Percentiles rank a stretch among this genome's conserved stretches.
Conservation (phyloP, 1,140 invertebrate species). For the Acromyrmex heyeri region DNA sequence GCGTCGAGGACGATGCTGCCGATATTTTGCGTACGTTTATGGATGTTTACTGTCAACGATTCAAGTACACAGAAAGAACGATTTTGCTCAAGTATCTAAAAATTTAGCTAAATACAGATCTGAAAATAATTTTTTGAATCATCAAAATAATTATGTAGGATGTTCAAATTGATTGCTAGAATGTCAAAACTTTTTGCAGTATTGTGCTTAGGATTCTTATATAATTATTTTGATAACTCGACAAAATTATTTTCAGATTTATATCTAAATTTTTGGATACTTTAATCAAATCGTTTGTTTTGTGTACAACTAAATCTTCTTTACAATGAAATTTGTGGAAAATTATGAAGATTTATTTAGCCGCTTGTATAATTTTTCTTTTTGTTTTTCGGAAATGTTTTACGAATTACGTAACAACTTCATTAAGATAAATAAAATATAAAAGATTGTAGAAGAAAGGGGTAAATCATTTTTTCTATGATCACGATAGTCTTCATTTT, state of each 20-base stretch:
- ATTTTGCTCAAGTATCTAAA: too few relatives aligned
- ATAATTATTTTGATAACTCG: too few relatives aligned
- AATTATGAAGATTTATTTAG: neutral
- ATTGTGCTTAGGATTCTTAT: too few relatives aligned
- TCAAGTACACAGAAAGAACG: neutral
- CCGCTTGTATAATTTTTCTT: neutral
- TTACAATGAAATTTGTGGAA: neutral
- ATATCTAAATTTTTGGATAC: too few relatives aligned
- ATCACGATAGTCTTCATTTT: slow-evolving; percentile 34
- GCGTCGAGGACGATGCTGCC: slow-evolving; percentile 33
- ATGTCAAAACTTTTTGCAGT: too few relatives aligned
- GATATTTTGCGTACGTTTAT: slow-evolving; percentile 44
- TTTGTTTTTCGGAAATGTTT: neutral
- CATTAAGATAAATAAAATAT: neutral
- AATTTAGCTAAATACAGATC: too few relatives aligned
- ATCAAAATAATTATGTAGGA: too few relatives aligned
- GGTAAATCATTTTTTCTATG: slow-evolving; percentile 1
- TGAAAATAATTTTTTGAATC: too few relatives aligned
- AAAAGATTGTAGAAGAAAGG: neutral
- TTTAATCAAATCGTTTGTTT: too few relatives aligned
- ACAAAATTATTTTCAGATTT: too few relatives aligned
- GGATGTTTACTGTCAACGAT: neutral
- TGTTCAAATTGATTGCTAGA: too few relatives aligned
- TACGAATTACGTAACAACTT: neutral
- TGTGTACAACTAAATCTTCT: neutral